Percentiles rank a stretch among this genome's conserved stretches.
phyloP scores from a whole-genome alignment of 2,888 invertebrate genomes.

The Dryobota labecula region DNA sequence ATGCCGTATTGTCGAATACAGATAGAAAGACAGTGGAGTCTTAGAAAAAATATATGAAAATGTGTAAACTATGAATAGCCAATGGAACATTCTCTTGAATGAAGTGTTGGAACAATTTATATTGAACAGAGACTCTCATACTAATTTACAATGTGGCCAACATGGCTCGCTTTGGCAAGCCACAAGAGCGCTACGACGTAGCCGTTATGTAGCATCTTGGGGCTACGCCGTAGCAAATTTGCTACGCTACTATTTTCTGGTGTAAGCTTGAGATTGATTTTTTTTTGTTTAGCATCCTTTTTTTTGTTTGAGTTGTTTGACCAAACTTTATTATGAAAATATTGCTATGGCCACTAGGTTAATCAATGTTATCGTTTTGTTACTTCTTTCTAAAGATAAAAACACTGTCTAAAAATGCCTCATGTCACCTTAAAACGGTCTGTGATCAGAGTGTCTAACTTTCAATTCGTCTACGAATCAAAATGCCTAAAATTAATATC shows the following conservation, averaged over 20 bases:
- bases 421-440: no score
- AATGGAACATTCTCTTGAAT: conserved; percentile 16
- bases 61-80: not conserved
- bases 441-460: no score
- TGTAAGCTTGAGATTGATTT: not conserved
- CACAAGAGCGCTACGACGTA: conserved; percentile 51
- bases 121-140: conserved; percentile 31
- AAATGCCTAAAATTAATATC: no score
- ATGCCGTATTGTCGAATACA: no score
- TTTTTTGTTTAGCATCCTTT: no score
- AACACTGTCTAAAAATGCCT: not conserved
- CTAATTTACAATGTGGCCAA: conserved; percentile 43
- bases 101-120: conserved; percentile 41
- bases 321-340: not conserved
- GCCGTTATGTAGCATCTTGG: conserved; percentile 35
- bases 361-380: not conserved
- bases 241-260: conserved; percentile 17
- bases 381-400: no score
- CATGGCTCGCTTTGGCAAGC: conserved; percentile 33
- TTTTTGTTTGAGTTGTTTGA: not conserved
- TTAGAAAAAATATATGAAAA: not conserved
- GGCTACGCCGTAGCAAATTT: conserved; percentile 49
- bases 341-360: not conserved
- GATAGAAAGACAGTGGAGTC: no score
- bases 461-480: no score